phyloP scores from a whole-genome alignment of 1,140 invertebrate genomes.

The Solenopsis invicta region DNA sequence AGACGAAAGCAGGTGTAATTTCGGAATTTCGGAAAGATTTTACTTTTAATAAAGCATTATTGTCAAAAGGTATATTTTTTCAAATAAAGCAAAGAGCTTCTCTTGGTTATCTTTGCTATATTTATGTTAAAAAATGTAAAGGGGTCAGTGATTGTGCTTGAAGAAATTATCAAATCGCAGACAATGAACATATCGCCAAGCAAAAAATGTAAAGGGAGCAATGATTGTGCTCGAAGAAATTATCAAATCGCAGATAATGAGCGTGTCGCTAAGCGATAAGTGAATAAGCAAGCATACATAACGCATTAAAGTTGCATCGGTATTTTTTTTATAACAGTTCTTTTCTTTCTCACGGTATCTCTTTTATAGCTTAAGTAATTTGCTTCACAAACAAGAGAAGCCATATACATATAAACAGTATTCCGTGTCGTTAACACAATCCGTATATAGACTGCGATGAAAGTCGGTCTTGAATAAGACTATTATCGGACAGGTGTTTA shows the following conservation, averaged over 20 bases:
- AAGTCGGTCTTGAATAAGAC: slow-evolving; percentile 26
- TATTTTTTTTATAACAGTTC: slow-evolving; percentile 17
- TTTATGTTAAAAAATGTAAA: no score
- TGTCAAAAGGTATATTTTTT: slow-evolving; percentile 1
- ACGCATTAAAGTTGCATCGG: neutral
- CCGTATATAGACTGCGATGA: neutral
- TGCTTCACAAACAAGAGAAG: slow-evolving; percentile 3
- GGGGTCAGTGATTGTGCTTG: no score
- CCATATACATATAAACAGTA: neutral
- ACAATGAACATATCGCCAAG: no score
- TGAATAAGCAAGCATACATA: neutral
- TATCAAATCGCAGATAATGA: neutral
- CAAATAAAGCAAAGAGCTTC: neutral
- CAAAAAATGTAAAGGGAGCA: neutral
- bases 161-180: no score
- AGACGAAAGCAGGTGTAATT: neutral
- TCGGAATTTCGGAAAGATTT: neutral
- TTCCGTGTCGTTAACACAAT: slow-evolving; percentile 22
- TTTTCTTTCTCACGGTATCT: slow-evolving; percentile 11
- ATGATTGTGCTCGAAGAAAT: neutral
- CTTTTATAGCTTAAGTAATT: slow-evolving; percentile 20
- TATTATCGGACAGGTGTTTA: slow-evolving; percentile 43
- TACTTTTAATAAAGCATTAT: neutral
- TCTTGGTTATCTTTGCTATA: no score
- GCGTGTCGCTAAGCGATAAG: neutral